Evolutionary conservation across 2,113 vertebrate genomes (phyloP), one percentile per base, ranked within the genome.

Genomic region (Varanus salvator): DNA sequence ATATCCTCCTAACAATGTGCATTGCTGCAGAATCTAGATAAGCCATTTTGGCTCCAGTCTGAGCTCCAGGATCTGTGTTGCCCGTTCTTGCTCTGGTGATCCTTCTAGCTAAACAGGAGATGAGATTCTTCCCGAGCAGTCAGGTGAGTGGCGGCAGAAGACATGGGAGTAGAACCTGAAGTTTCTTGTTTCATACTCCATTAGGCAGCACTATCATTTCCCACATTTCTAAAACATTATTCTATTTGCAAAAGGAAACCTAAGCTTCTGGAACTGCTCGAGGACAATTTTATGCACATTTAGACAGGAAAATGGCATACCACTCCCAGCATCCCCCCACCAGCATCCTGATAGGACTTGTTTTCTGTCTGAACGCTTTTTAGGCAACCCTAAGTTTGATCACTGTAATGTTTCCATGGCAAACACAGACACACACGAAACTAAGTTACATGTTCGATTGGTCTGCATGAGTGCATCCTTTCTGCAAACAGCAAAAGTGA

Each of bases 21-120:
- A 87, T 66, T 48, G 74, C 34, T 77, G 74, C 25, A 66, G 85
- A 87, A 78, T 34, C 72, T 60, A 64, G 54, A 86, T 76, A 77
- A 86, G 34, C 29, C 48, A 72, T 87, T 77, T 12, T 29, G 34
- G 17, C 72, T 12, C 4, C 60, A 34, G 17, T 29, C 72, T 44
- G 27, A 29, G 68, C 66, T 52, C 83, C 83, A 86, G 6, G 4
- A 86, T 76, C 72, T 44, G 11, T 64, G 25, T 11, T 17, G 85
- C 25, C 12, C 4, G 23, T 76, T 50, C 72, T 54, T 19, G 29
- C 19, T 34, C 14, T 12, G 7, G 15, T 76, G 50, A 57, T 64
- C 25, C 31, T 80, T 31, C 64, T 31, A 80, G 12, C 31, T 69
- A 15, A 52, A 74, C 31, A 23, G 29, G 31, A 85, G 68, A 52